Base-by-base conservation (phyloP, 2,797 vertebrate species). In the Acridotheres tristis region DNA sequence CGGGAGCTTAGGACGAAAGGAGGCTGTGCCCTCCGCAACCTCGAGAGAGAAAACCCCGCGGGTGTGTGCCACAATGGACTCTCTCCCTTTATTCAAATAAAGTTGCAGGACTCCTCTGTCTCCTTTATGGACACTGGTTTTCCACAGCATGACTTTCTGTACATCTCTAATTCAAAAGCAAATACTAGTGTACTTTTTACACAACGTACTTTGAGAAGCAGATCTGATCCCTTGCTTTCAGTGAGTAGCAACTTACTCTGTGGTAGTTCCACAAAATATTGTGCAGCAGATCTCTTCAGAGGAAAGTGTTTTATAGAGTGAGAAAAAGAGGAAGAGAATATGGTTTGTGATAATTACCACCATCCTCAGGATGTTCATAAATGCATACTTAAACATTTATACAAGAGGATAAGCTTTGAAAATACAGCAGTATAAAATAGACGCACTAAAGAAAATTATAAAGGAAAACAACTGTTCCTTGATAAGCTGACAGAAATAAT, bases 31-130 rank as follows among this genome's bases (percentile, higher is more conserved):
- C 7, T 19, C 32, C 0, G 0, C 63, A 63, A 30, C 20, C 32
- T 4, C 0, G 3, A 43, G 38, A 23, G 15, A 29, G 32, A 25
- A 63, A 43, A 30, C 4, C 20, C 20, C 0, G 1, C 1, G 0
- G 34, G 25, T 1, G 0, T 20, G 40, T 32, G 17, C 27, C n/a
- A 13, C 3, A 4, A 4, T 13, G 11, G 10, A 47, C 16, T 26
- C 12, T 43, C 40, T 30, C 13, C 32, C 50, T 54, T 13, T 55
- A 45, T 32, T 36, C 2, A 0, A 36, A 38, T 36, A 16, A 25
- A 54, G 5, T 32, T 13, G 21, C 16, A 36, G 27, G n/a, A 47
- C 10, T 47, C n/a, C n/a, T 48, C 11, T 30, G 25, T 48, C 42
- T 30, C 16, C 13, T 48, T 65, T 30, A 42, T 34, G 16, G 51